phyloP scores from a whole-genome alignment of 2,113 vertebrate species.

The Zosterops lateralis region DNA sequence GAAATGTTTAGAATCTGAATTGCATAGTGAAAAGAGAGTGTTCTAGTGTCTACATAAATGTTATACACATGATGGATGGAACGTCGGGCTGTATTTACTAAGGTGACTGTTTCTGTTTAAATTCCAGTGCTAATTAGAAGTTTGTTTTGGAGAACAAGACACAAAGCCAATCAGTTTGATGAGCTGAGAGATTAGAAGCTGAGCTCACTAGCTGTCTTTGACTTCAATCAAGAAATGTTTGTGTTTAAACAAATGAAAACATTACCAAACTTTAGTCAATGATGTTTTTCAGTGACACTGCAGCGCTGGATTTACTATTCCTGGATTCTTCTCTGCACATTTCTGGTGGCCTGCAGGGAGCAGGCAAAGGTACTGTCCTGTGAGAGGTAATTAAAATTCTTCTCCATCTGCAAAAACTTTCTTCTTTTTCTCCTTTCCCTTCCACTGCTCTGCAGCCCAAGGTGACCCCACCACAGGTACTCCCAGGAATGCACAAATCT shows the following conservation, averaged over 20 bases:
- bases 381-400: neutral
- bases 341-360: neutral
- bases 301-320: neutral
- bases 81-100: slow-evolving; percentile 11
- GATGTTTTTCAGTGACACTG: neutral
- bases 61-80: neutral
- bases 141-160: slow-evolving; percentile 9
- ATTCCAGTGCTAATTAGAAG: slow-evolving; percentile 43
- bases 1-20: neutral
- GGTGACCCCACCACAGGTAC: neutral
- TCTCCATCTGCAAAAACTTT: neutral
- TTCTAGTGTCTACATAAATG: neutral
- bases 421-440: neutral
- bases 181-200: slow-evolving; percentile 13
- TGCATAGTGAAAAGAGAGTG: neutral
- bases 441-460: neutral
- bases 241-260: slow-evolving; percentile 37
- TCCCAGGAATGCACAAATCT: neutral
- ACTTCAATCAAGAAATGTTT: neutral
- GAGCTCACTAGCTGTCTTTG: neutral
- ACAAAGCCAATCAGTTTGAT: slow-evolving; percentile 27
- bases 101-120: slow-evolving; percentile 46
- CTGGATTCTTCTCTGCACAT: neutral
- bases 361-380: neutral
- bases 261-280: slow-evolving; percentile 6